Conservation (phyloP, 1,140 invertebrate genomes). For the Drosophila funebris region DNA sequence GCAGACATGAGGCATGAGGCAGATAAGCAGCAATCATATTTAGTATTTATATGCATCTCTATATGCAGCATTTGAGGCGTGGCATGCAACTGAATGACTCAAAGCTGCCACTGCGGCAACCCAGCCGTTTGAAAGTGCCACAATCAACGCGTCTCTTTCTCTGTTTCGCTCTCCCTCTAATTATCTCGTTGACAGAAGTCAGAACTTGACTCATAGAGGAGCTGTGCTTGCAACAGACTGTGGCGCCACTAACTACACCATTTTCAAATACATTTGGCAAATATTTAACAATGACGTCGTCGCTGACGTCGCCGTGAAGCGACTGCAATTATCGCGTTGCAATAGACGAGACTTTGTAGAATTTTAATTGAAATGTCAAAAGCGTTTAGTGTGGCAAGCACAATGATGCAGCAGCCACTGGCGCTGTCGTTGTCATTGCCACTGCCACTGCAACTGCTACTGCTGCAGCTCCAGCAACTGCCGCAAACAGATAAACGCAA, state of each 20-base stretch:
- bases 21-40: constrained; percentile 46
- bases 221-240: constrained; percentile 1
- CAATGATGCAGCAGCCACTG: constrained; percentile 47
- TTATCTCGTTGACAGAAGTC: constrained; percentile 59
- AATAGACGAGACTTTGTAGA: constrained; percentile 66
- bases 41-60: constrained; percentile 11
- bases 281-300: constrained; percentile 65
- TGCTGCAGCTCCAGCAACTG: no score
- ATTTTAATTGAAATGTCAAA: constrained; percentile 82
- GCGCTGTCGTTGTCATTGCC: constrained; percentile 30
- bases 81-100: constrained; percentile 35
- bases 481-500: constrained; percentile 28
- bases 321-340: constrained; percentile 57
- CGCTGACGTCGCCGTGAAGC: constrained; percentile 12
- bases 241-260: constrained; percentile 56
- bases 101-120: constrained; percentile 13
- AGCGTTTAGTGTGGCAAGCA: constrained; percentile 76
- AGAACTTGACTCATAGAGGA: constrained; percentile 1
- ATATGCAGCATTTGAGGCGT: constrained; percentile 35
- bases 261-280: constrained; percentile 63
- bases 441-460: neutral
- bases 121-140: constrained; percentile 54
- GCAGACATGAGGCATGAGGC: no score
- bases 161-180: constrained; percentile 47
- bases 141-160: constrained; percentile 73